Evolutionary conservation across 2,888 invertebrate species (phyloP), one percentile per base, ranked within the genome.

Genomic region (Trissoscelio sp.): DNA sequence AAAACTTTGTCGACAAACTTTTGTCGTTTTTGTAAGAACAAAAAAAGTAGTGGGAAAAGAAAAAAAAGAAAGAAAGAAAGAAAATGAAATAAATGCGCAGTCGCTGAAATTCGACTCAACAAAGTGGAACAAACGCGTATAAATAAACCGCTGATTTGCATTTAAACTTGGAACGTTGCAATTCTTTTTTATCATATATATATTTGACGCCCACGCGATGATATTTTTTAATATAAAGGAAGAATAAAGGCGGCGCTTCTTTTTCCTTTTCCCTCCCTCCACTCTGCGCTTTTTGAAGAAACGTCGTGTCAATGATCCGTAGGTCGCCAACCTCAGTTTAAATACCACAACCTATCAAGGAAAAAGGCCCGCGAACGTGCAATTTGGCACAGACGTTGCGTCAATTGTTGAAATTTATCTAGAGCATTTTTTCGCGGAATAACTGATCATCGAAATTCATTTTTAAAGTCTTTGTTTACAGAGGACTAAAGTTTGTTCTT

Each of bases 251-350:
- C 48, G 34, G 16, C 51, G 53, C 14, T 53, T 72, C 53, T 58
- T 79, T 79, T 48, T 51, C 28, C 66, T 34, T 58, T 64, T 74
- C 46, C 24, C 69, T 55, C 62, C 44, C 69, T 24, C 62, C 46
- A 28, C 66, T 14, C 16, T 9, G 37, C 18, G 16, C 64, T 74
- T 80, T 74, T 64, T 69, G 48, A 74, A 80, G 74, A 80, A 80
- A 74, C 62, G 53, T 60, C 55, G 80, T 80, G 80, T 80, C 80
- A 74, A 69, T 80, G 80, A 80, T 80, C 80, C 57, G 46, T 48
- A 57, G 80, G 80, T 80, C 70, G 69, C 69, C 58, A 80, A 75
- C 80, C 80, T 69, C 46, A 14, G 37, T 79, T 72, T 72, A 72
- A 73, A 69, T 62, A 55, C 60, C 51, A 67, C 53, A 20, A 58